These are phyloP conservation scores for Amphiprion ocellaris DNA, from an alignment of 2,113 vertebrate species.

Conservation along the genomic window DNA sequence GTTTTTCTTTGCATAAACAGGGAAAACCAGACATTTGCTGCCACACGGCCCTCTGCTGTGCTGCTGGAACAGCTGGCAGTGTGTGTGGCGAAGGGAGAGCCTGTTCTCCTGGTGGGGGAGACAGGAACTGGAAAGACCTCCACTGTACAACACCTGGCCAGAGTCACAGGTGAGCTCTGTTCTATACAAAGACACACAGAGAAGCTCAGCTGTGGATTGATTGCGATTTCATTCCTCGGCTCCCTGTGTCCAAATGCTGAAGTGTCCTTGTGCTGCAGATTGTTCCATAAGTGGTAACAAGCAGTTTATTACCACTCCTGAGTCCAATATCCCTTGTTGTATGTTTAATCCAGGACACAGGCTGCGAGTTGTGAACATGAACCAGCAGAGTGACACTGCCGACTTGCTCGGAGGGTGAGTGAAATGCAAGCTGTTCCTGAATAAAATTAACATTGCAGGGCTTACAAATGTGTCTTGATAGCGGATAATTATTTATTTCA, in stretches of 20 bases:
- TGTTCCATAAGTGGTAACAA: background rate
- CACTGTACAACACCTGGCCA: slow-evolving; percentile 93
- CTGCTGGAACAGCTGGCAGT: slow-evolving; percentile 94
- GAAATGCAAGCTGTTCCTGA: background rate
- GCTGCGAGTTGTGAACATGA: slow-evolving; percentile 96
- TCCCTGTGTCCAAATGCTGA: background rate
- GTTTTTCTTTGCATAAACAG: slow-evolving; percentile 66
- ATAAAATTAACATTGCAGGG: background rate
- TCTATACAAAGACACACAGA: background rate
- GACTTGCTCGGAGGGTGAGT: slow-evolving; percentile 97
- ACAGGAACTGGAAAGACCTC: slow-evolving; percentile 98
- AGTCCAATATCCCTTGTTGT: background rate
- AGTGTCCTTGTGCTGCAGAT: background rate
- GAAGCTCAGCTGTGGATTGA: too few relatives aligned
- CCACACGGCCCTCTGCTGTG: slow-evolving; percentile 91
- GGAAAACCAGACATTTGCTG: slow-evolving; percentile 90
- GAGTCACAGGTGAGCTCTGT: slow-evolving; percentile 85
- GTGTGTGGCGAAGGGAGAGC: slow-evolving; percentile 91
- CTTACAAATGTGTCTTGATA: background rate
- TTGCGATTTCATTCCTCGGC: too few relatives aligned
- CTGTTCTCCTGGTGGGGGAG: slow-evolving; percentile 95
- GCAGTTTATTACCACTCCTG: background rate
- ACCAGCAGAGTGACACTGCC: slow-evolving; percentile 97
- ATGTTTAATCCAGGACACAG: slow-evolving; percentile 85
- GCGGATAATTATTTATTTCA: background rate